Base-by-base conservation (phyloP, 2,888 invertebrate species). In the Leucophora obtusa region DNA sequence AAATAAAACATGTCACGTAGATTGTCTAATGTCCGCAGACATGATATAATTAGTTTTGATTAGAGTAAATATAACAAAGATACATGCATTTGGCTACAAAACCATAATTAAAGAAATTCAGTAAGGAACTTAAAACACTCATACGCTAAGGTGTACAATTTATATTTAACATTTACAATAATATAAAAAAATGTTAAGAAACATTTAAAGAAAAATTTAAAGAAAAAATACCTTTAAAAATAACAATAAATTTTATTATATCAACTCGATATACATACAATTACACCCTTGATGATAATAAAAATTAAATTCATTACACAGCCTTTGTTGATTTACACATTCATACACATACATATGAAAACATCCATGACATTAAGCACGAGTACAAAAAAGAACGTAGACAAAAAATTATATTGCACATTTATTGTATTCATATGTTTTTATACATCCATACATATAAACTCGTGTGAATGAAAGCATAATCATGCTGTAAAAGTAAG, bases 1-100 rank as follows among this genome's bases (percentile, higher is more conserved):
- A 60, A 75, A 70, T 60, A 58, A 80, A 47, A 51, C 80, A 65
- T 63, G 76, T 76, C 80, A 80, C 80, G 80, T 80, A 80, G 65
- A 11, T 65, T 72, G 80, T 76, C 72, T 76, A 80, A 76, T 80
- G 72, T 69, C 80, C 80, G 63, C 76, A 80, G 76, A 80, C 72
- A 80, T 69, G 53, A 72, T 76, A 69, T 76, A 80, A 80, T 80
- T 80, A 80, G 76, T 76, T 80, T 76, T 76, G 80, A 80, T 80
- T 76, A 63, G 47, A 68, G 63, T 21, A 35, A 69, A 69, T 63
- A 24, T 28, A 62, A 62, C 21, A 69, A n/a, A 56, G 50, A 68
- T 56, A 51, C 17, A 53, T 63, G n/a, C 21, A 47, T 11, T 38
- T 62, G 1, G 28, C 3, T 28, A 50, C 50, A 38, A 35, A 51